A percentile compares a stretch with the other conserved stretches of the same genome.
Evolutionary conservation across 2,797 vertebrate genomes (phyloP).

Genomic region (Enteromius afrohamiltoni): DNA sequence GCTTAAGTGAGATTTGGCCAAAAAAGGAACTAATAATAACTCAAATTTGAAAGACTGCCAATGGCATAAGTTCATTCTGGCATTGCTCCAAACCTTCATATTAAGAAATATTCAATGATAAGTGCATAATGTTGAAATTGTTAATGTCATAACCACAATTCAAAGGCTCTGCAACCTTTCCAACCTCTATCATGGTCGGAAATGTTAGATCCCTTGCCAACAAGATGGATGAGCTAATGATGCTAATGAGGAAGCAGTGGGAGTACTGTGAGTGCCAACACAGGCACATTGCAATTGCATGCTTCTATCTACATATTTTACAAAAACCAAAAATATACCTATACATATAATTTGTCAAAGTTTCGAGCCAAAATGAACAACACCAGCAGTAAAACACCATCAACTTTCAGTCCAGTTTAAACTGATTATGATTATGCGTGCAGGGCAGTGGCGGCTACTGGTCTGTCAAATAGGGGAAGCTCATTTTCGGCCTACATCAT

Average conservation of each 20-base stretch:
- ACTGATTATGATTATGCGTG: not conserved
- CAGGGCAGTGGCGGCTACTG: too few relatives aligned
- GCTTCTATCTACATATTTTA: not conserved
- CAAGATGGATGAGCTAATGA: conserved; percentile 18
- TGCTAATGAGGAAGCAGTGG: conserved; percentile 25
- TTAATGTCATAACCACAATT: conserved; percentile 13
- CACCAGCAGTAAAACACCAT: not conserved
- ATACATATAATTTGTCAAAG: too few relatives aligned
- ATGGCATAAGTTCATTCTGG: not conserved
- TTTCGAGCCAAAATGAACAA: not conserved
- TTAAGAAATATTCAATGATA: not conserved
- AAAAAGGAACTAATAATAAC: not conserved
- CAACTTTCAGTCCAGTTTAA: not conserved
- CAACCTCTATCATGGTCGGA: not conserved
- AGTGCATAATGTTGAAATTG: not conserved
- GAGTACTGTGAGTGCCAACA: not conserved
- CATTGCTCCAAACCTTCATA: not conserved
- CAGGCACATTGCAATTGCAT: not conserved
- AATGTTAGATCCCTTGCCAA: conserved; percentile 35
- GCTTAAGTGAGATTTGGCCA: not conserved
- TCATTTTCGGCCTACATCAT: too few relatives aligned
- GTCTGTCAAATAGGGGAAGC: too few relatives aligned
- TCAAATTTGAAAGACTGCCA: not conserved
- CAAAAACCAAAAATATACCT: not conserved
- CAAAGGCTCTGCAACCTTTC: conserved; percentile 10